phyloP scores from a whole-genome alignment of 2,113 vertebrate species.

The Pogona vitticeps region DNA sequence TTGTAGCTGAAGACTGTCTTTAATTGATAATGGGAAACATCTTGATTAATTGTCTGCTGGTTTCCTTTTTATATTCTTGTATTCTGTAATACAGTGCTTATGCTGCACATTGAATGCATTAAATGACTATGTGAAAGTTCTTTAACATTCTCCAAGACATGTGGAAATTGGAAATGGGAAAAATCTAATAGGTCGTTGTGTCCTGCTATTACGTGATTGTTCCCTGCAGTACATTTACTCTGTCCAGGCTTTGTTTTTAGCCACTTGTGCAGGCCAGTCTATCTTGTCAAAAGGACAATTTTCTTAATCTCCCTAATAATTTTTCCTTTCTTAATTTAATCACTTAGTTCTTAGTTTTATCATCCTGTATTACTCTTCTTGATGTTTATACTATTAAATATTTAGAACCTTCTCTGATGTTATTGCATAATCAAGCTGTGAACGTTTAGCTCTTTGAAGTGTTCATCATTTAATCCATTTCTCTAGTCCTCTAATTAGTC shows the following conservation, averaged over 20 bases:
- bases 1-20: constrained; percentile 76
- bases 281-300: neutral
- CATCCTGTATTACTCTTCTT: constrained; percentile 17
- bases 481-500: constrained; percentile 22
- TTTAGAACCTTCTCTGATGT: constrained; percentile 16
- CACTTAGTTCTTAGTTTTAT: constrained; percentile 18
- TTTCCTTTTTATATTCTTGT: constrained; percentile 73
- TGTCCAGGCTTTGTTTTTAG: constrained; percentile 32
- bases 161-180: constrained; percentile 54
- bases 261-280: neutral
- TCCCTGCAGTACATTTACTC: constrained; percentile 30
- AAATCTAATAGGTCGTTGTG: constrained; percentile 59
- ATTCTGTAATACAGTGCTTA: constrained; percentile 73
- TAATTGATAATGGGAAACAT: constrained; percentile 78
- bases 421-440: constrained; percentile 33
- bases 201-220: neutral
- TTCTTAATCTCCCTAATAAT: constrained; percentile 13
- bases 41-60: constrained; percentile 74
- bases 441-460: constrained; percentile 31
- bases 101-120: constrained; percentile 68
- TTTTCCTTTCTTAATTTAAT: constrained; percentile 27
- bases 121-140: constrained; percentile 67
- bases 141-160: constrained; percentile 72
- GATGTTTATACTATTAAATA: constrained; percentile 29
- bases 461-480: constrained; percentile 26